Evolutionary conservation across 1,140 invertebrate genomes (phyloP), one percentile per base, ranked within the genome.

Genomic region (Psilanteris sp.): DNA sequence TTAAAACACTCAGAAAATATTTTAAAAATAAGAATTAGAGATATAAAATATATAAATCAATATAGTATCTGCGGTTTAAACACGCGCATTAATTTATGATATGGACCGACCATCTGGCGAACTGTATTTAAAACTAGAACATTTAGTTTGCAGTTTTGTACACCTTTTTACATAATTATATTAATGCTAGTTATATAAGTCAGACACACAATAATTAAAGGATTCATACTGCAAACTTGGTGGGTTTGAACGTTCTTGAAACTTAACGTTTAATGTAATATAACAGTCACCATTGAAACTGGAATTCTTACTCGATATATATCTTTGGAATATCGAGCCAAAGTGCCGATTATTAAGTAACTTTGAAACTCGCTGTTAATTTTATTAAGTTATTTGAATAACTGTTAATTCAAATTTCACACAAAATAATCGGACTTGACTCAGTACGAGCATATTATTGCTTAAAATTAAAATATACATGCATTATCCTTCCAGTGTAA

Each of bases 181-280:
- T 64, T 73, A 57, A 73, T 26, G 59, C 41, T 73, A 73, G n/a
- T 64, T 73, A 57, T 64, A 64, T 27, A 64, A 15, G 13, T 52
- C 52, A 73, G 50, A 66, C 52, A 73, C 61, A 66, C 52, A 57
- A 59, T 66, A 37, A 59, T 50, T 66, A 73, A 73, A 66, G 37
- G 43, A 73, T 36, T 73, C 61, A 37, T 61, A 54, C 43, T 59
- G 59, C 52, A 57, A 66, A 66, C 39, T 41, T 52, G 61, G 41
- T 52, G 59, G 48, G 36, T 8, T 62, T 72, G 68, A 59, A 73
- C 59, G 59, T 73, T 62, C 32, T 61, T 34, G 13, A 31, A 62
- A 71, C 55, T 55, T 41, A 62, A 57, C 34, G 13, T 37, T 13
- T 46, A 39, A 50, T 64, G 26, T 62, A 55, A 61, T 24, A 27